phyloP scores from a whole-genome alignment of 2,888 invertebrate genomes.

The Sthenelais limicola region DNA sequence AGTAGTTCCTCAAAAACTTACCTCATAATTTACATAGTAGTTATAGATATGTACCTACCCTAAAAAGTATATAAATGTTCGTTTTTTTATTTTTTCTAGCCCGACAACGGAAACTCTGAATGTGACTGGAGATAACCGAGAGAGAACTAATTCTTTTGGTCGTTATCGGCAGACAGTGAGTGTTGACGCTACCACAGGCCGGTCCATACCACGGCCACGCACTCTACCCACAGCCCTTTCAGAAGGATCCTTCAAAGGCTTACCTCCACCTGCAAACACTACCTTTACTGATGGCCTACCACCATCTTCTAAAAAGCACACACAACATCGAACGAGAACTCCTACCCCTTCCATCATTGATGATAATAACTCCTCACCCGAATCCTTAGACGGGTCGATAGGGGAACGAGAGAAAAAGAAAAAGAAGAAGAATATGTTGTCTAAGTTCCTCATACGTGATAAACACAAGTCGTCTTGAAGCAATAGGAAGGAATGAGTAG shows the following conservation, averaged over 20 bases:
- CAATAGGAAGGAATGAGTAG: background rate
- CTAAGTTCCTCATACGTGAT: constrained; percentile 5
- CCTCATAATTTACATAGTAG: too few species aligned
- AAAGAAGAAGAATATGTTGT: constrained; percentile 32
- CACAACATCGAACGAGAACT: background rate
- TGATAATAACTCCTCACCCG: constrained; percentile 38
- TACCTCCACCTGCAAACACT: background rate
- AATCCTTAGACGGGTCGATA: constrained; percentile 32
- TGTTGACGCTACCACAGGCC: background rate
- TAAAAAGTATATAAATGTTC: too few species aligned
- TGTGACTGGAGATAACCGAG: background rate
- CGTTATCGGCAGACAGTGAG: background rate
- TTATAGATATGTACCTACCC: too few species aligned
- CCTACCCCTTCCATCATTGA: constrained; percentile 1
- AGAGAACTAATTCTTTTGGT: constrained; percentile 8
- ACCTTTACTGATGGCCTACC: background rate
- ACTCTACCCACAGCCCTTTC: constrained; percentile 18
- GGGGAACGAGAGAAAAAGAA: constrained; percentile 1
- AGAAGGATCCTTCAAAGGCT: constrained; percentile 27
- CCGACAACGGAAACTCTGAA: too few species aligned
- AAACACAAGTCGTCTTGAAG: constrained; percentile 19
- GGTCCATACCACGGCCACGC: background rate
- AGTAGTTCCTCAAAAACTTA: too few species aligned
- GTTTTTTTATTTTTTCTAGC: too few species aligned
- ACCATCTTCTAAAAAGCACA: background rate